A percentile compares a stretch with the other conserved stretches of the same genome.
These are phyloP conservation scores for Drosophila mettleri DNA, from an alignment of 2,888 invertebrate genomes.

Conservation along the genomic window DNA sequence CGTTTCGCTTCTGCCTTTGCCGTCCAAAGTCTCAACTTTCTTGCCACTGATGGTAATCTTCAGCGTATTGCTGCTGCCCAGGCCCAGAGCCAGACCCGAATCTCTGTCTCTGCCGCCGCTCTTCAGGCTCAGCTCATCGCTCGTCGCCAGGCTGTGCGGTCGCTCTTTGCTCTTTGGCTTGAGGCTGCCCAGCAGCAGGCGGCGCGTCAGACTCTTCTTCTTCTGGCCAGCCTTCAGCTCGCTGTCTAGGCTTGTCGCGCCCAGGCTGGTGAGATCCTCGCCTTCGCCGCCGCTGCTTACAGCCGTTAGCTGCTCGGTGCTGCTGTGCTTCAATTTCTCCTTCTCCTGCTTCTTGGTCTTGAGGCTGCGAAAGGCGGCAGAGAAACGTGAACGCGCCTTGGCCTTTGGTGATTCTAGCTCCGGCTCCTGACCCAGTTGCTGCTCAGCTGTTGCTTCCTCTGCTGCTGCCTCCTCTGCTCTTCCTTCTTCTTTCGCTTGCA, in stretches of 20 bases:
- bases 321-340: constrained; percentile 16
- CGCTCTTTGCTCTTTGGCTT: constrained; percentile 67
- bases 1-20: constrained; percentile 62
- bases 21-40: constrained; percentile 73
- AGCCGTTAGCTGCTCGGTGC: constrained; percentile 28
- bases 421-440: not conserved
- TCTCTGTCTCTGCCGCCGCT: constrained; percentile 31
- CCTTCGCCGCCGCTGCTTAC: constrained; percentile 18
- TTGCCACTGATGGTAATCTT: constrained; percentile 84
- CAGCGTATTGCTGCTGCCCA: constrained; percentile 66
- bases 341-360: constrained; percentile 29
- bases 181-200: constrained; percentile 78
- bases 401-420: constrained; percentile 57
- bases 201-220: constrained; percentile 78
- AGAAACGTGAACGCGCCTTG: constrained; percentile 82
- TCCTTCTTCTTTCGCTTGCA: constrained; percentile 28
- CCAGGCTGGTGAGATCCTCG: constrained; percentile 51
- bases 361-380: constrained; percentile 80
- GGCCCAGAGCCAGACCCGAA: not conserved
- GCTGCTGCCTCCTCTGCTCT: not conserved
- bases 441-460: not conserved
- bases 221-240: constrained; percentile 59
- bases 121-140: constrained; percentile 63
- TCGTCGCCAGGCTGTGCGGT: constrained; percentile 61
- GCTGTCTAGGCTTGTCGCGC: not conserved